Conservation (phyloP, 2,888 invertebrate genomes). For the Hymenopus coronatus region DNA sequence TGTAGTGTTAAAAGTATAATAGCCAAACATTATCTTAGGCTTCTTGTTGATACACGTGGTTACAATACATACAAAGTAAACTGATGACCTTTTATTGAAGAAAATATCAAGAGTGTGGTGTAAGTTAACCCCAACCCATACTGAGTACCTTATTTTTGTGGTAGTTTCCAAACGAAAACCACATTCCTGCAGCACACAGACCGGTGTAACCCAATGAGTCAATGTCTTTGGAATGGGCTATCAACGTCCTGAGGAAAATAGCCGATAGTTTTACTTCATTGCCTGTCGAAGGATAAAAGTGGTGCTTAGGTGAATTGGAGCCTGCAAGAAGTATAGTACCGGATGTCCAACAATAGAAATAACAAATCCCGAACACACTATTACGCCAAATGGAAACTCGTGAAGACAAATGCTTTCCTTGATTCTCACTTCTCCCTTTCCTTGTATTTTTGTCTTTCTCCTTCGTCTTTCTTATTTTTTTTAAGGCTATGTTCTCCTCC, state of each 20-base stretch:
- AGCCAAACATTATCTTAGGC: too few relatives aligned
- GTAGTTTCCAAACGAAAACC: not conserved
- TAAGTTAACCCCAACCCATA: not conserved
- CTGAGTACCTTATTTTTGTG: not conserved
- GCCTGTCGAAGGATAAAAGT: conserved; percentile 13
- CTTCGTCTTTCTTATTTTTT: not conserved
- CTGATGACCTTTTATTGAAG: not conserved
- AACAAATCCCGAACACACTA: not conserved
- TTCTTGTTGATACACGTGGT: too few relatives aligned
- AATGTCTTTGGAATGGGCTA: conserved; percentile 18
- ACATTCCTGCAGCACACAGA: not conserved
- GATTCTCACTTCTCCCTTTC: not conserved
- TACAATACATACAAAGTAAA: too few relatives aligned
- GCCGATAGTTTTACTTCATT: conserved; percentile 13
- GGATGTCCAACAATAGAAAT: not conserved
- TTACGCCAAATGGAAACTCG: not conserved
- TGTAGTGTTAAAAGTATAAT: too few relatives aligned
- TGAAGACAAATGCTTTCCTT: not conserved
- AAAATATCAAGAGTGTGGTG: not conserved
- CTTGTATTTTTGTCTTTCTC: not conserved
- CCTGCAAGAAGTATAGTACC: not conserved
- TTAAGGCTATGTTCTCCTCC: not conserved
- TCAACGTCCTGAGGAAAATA: conserved; percentile 17
- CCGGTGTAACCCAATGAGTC: conserved; percentile 10
- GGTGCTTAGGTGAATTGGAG: conserved; percentile 12